Percentiles rank a stretch among this genome's conserved stretches.
These are phyloP conservation scores for Triplophysa bombifrons DNA, from an alignment of 2,797 vertebrate genomes.

Conservation along the genomic window DNA sequence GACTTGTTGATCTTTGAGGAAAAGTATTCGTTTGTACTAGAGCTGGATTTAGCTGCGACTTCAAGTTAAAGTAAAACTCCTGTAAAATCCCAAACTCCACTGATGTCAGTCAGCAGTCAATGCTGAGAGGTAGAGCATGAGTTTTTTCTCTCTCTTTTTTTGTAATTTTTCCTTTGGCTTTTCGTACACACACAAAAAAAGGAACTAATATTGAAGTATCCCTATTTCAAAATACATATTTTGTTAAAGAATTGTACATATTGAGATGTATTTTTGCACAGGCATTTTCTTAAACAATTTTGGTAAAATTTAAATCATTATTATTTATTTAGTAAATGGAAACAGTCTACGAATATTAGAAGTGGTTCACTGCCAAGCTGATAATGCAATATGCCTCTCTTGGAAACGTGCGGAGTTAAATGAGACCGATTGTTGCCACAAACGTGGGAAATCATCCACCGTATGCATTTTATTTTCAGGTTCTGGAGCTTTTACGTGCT, in stretches of 20 bases:
- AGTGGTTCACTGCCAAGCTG: constrained; percentile 99
- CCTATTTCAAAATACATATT: constrained; percentile 99
- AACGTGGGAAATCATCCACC: constrained; percentile 69
- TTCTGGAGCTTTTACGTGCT: constrained; percentile 68
- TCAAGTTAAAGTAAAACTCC: constrained; percentile 45
- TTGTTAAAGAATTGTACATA: constrained; percentile 99
- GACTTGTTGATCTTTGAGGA: constrained; percentile 53
- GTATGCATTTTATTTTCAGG: constrained; percentile 63
- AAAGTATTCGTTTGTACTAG: constrained; percentile 48
- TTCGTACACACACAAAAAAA: constrained; percentile 23
- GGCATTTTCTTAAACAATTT: constrained; percentile 96
- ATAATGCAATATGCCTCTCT: constrained; percentile 86
- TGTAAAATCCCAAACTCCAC: constrained; percentile 85
- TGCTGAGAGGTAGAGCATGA: constrained; percentile 82
- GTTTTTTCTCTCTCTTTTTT: constrained; percentile 78
- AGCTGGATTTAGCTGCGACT: constrained; percentile 67
- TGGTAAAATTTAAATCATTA: constrained; percentile 96
- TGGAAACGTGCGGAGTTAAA: constrained; percentile 68
- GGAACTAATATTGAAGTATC: constrained; percentile 89
- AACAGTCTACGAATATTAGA: constrained; percentile 89
- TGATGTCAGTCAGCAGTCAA: constrained; percentile 87
- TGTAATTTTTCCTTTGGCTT: constrained; percentile 62
- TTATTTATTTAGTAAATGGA: constrained; percentile 94
- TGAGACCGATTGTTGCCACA: constrained; percentile 70
- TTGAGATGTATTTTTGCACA: constrained; percentile 99